Evolutionary conservation across 2,797 vertebrate species (phyloP), one percentile per base, ranked within the genome.

Genomic region (Apogon talboti): DNA sequence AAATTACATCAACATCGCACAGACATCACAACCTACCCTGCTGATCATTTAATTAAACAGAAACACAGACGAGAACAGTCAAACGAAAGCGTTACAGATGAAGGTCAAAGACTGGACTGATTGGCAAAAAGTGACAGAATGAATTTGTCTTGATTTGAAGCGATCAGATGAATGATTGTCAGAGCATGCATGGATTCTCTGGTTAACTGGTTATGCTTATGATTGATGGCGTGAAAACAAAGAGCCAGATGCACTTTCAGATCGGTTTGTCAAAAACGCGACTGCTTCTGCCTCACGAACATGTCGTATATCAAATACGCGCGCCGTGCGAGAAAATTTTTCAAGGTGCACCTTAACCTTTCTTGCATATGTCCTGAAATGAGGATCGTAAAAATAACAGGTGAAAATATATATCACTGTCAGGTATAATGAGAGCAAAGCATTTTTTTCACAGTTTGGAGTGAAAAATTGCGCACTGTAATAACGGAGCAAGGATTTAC

Each of bases 1-100:
- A 88, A 87, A 91, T 85, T 71, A 90, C 6, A 77, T 88, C 82
- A 90, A 82, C 66, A 88, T 84, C 55, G 79, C 54, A 62, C 10
- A 40, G 71, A 87, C 28, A 79, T 61, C 16, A 74, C 43, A 54
- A 53, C 28, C 52, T 42, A 42, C 43, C 19, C 48, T 7, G 13
- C 54, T 19, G 49, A 71, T 40, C 43, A 61, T 28, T 35, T 58
- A 19, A 74, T 46, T 73, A 12, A 38, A 62, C 51, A 68, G 59
- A 78, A 40, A 74, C 58, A 74, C 57, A 58, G 16, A 41, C 68
- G 76, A 79, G 85, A 77, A 75, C n/a, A 49, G 15, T 65, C 55
- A n/a, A n/a, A 40, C 62, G 66, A 44, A 71, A 55, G 64, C 63
- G 41, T 57, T 57, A 43, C 15, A 40, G 59, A 11, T 63, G n/a